A percentile compares a stretch with the other conserved stretches of the same genome.
These are phyloP conservation scores for Condylura cristata DNA, from an alignment of 2,113 vertebrate species.

Conservation along the genomic window DNA sequence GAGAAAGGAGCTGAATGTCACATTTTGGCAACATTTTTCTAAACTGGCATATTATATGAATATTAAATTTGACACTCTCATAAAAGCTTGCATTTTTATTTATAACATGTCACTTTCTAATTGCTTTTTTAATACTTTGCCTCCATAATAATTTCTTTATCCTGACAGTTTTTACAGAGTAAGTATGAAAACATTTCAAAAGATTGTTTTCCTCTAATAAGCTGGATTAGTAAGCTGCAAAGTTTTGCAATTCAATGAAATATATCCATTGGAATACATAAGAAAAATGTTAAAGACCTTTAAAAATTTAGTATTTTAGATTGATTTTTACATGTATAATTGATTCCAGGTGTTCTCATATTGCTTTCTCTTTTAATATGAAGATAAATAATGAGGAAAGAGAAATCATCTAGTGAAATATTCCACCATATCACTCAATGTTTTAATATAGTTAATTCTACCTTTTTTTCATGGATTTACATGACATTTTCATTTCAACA, in stretches of 20 bases:
- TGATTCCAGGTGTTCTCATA: background rate
- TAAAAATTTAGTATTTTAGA: background rate
- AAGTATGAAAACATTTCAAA: slow-evolving; percentile 36
- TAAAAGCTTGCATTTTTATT: slow-evolving; percentile 63
- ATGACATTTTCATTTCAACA: background rate
- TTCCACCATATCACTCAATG: background rate
- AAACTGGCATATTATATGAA: slow-evolving; percentile 49
- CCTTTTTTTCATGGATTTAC: background rate
- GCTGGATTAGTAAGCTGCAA: background rate
- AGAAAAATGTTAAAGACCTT: background rate
- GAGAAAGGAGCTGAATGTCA: background rate
- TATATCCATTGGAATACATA: background rate
- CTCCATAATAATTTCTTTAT: slow-evolving; percentile 43
- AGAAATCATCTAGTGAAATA: background rate
- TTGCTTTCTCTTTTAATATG: background rate
- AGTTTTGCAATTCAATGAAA: background rate
- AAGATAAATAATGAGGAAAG: background rate
- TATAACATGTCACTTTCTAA: slow-evolving; percentile 66
- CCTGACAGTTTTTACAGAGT: slow-evolving; percentile 46
- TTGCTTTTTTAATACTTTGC: slow-evolving; percentile 61
- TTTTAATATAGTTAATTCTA: background rate
- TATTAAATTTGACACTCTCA: slow-evolving; percentile 64
- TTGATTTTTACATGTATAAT: background rate
- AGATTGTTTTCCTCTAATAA: background rate
- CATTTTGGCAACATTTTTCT: slow-evolving; percentile 33